Percentiles rank a stretch among this genome's conserved stretches.
phyloP scores from a whole-genome alignment of 2,113 vertebrate genomes.

The Albula goreensis region DNA sequence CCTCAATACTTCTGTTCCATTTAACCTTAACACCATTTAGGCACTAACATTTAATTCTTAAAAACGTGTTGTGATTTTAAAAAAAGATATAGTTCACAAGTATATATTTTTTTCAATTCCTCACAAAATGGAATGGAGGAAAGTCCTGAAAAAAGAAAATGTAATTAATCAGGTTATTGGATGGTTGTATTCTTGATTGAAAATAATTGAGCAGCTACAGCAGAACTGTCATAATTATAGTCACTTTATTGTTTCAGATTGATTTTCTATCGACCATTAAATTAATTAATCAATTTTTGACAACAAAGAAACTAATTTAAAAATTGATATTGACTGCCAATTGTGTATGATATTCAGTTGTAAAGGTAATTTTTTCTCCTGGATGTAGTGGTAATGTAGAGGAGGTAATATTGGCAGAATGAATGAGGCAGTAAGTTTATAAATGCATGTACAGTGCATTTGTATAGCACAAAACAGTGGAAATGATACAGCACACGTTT shows the following conservation, averaged over 20 bases:
- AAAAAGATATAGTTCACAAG: no score
- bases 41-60: no score
- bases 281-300: neutral
- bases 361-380: no score
- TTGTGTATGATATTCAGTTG: neutral
- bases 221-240: neutral
- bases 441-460: no score
- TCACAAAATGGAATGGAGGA: no score
- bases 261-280: neutral
- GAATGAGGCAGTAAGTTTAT: neutral
- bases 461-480: no score
- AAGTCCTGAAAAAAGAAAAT: no score
- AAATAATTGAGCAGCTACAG: neutral
- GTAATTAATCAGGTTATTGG: no score
- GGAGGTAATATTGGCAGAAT: neutral
- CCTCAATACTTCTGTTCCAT: no score
- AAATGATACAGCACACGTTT: neutral
- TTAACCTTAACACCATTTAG: no score
- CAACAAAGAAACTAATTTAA: neutral
- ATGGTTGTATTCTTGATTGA: neutral
- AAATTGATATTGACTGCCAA: neutral
- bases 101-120: no score
- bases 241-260: neutral
- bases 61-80: no score
- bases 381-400: neutral